Base-by-base conservation (phyloP, 1,140 invertebrate genomes). In the Euwallacea similis region DNA sequence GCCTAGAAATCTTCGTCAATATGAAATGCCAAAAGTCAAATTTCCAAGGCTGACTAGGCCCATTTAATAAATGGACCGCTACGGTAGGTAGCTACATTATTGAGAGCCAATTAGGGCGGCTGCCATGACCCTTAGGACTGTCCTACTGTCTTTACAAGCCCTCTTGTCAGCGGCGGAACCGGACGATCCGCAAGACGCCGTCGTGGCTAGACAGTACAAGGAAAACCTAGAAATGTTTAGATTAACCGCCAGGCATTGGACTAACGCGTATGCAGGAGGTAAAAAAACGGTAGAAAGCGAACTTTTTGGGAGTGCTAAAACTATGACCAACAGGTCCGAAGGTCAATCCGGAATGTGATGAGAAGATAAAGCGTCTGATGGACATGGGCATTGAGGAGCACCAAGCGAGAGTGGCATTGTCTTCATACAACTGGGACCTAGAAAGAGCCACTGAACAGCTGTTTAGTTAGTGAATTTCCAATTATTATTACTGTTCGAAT, bases 191-290 rank as follows among this genome's bases (percentile, higher is more conserved):
- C 95, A 97, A 82, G 94, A 97, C 84, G 95, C 94, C 33, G 96
- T 99, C n/a, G 97, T 99, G 11, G 97, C 97, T 47, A 92, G 90
- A 81, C 97, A 99, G 82, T 98, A 91, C 81, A 96, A 96, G 86
- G 93, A 96, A 76, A 89, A 95, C 79, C 86, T 87, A 60, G 88
- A 91, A 74, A 89, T 97, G 80, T 99, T 97, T 83, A 84, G 87
- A 71, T 85, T 90, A 79, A 98, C 97, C 61, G 97, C 97, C 47
- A 88, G 87, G 79, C 94, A 97, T 85, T 99, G 98, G 98, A 95
- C 97, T 70, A 90, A 91, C 79, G 87, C 91, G 13, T 99, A 98
- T 86, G 98, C 97, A 42, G 91, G 92, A 76, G 94, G 90, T 88
- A 83, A 76, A 15, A n/a, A 33, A 33, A 33, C 21, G 21, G 21